Evolutionary conservation across 2,113 vertebrate species (phyloP).

Genomic region (Crocuta crocuta): DNA sequence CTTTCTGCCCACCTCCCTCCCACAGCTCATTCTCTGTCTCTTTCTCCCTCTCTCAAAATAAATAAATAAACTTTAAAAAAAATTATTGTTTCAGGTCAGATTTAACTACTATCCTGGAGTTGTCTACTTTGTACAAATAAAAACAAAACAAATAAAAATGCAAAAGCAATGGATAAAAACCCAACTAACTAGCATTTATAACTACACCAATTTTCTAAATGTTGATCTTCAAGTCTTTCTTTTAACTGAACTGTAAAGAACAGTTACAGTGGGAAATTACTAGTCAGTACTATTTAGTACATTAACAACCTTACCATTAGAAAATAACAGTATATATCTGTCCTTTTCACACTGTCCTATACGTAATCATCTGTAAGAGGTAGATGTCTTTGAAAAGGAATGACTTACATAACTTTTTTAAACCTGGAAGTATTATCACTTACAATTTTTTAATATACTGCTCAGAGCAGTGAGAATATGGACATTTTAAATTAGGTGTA

Average conservation of each 20-base stretch:
- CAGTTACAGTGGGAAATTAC: neutral
- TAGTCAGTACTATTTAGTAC: neutral
- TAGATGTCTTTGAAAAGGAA: neutral
- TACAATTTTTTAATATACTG: slow-evolving; percentile 15
- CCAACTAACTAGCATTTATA: neutral
- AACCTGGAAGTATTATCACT: neutral
- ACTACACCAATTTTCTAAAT: neutral
- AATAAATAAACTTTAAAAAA: no score
- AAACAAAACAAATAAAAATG: neutral
- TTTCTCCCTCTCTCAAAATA: no score
- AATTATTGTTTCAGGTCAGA: neutral
- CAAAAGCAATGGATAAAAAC: neutral
- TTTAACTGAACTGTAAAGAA: neutral
- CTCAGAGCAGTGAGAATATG: neutral
- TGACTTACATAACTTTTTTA: neutral
- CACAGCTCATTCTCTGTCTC: no score
- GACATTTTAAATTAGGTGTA: neutral
- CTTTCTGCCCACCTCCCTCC: no score
- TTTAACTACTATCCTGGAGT: neutral
- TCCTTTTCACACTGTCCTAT: neutral
- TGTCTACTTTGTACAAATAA: neutral
- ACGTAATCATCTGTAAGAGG: neutral
- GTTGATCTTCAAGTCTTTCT: neutral
- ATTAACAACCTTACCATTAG: neutral
- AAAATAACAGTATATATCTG: neutral